Evolutionary conservation across 2,797 vertebrate genomes (phyloP).

Genomic region (Ctenosaura bakeri): DNA sequence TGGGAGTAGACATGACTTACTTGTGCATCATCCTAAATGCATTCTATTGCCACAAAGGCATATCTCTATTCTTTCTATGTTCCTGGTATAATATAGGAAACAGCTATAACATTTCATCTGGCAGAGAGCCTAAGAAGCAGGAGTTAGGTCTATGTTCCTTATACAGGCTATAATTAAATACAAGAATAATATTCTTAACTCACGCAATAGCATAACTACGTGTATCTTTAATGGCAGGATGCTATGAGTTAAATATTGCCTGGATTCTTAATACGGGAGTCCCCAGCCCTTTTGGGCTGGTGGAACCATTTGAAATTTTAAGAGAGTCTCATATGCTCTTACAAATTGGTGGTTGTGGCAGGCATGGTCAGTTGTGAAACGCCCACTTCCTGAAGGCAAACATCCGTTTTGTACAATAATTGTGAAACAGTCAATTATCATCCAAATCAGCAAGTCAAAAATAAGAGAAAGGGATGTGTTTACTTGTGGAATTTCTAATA

Average conservation of each 20-base stretch:
- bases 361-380: not conserved
- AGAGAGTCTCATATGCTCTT: not conserved
- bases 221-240: not conserved
- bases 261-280: not conserved
- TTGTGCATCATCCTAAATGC: not conserved
- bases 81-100: not conserved
- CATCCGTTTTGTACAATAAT: too few species aligned
- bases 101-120: not conserved
- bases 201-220: not conserved
- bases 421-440: too few species aligned
- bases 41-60: not conserved
- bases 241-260: not conserved
- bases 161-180: not conserved
- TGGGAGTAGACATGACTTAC: not conserved
- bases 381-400: not conserved
- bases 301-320: not conserved
- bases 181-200: not conserved
- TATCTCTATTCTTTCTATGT: not conserved
- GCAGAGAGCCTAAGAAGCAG: not conserved
- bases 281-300: too few species aligned
- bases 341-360: not conserved
- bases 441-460: too few species aligned
- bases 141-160: not conserved
- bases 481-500: too few species aligned
- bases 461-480: too few species aligned